Percentiles rank a stretch among this genome's conserved stretches.
These are phyloP conservation scores for Gnathonemus longibarbis DNA, from an alignment of 2,113 vertebrate species.

Conservation along the genomic window DNA sequence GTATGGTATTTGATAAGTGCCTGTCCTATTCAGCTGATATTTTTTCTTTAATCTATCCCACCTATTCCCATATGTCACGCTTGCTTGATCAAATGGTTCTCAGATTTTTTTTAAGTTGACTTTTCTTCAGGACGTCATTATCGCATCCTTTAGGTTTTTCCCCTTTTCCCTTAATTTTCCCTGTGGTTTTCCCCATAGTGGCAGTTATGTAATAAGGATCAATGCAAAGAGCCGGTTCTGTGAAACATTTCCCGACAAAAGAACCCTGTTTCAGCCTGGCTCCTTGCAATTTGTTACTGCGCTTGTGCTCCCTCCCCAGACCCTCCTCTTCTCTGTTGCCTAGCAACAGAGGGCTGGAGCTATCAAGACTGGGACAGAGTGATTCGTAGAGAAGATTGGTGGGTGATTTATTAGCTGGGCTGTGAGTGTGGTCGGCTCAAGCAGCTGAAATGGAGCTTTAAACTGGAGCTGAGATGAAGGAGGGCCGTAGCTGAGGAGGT, in stretches of 20 bases:
- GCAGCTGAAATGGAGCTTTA: slow-evolving; percentile 73
- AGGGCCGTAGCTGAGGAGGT: slow-evolving; percentile 35
- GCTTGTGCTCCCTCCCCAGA: slow-evolving; percentile 41
- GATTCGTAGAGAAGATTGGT: slow-evolving; percentile 74
- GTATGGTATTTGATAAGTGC: background rate
- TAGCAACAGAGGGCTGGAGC: slow-evolving; percentile 82
- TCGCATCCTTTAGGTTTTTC: slow-evolving; percentile 31
- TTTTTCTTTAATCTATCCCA: slow-evolving; percentile 43
- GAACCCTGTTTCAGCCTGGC: slow-evolving; percentile 71
- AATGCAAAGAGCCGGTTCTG: slow-evolving; percentile 60
- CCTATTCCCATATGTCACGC: slow-evolving; percentile 44
- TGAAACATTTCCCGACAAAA: slow-evolving; percentile 66
- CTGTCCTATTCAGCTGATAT: slow-evolving; percentile 16
- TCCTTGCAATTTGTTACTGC: slow-evolving; percentile 75
- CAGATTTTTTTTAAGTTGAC: slow-evolving; percentile 44
- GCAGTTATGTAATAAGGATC: slow-evolving; percentile 61
- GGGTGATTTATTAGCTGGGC: slow-evolving; percentile 85
- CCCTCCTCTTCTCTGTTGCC: slow-evolving; percentile 68
- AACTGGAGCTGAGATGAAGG: slow-evolving; percentile 44
- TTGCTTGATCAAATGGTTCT: slow-evolving; percentile 33
- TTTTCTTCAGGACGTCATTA: slow-evolving; percentile 50
- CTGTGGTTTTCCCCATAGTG: slow-evolving; percentile 30
- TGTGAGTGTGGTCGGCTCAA: slow-evolving; percentile 62
- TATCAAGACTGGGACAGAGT: slow-evolving; percentile 68
- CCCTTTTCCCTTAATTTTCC: background rate